Base-by-base conservation (phyloP, 2,888 invertebrate genomes). In the Sarcophaga caerulescens region DNA sequence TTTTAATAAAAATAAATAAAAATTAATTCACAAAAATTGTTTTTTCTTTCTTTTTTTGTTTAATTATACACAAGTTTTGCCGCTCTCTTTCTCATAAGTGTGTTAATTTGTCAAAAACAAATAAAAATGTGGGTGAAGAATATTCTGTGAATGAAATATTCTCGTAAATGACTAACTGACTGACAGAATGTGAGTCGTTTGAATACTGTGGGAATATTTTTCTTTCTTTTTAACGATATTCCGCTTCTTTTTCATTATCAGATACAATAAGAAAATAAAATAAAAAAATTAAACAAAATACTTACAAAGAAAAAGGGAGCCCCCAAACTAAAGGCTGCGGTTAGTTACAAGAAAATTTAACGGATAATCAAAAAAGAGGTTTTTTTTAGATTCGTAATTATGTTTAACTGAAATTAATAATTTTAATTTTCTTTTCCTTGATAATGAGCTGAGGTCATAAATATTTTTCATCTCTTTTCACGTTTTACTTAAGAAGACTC, bases 41-140 rank as follows among this genome's bases (percentile, higher is more conserved):
- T 45, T 25, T 0, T 25, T 25, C 4, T 25, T 25, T 23, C 3
- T 25, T 0, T 35, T 6, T 52, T 52, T 52, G 52, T 52, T 82
- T 83, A 78, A 83, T 83, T 83, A 57, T 60, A 83, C 83, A 78
- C 66, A 83, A 73, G 83, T 69, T 69, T 68, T 83, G 78, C 78
- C 83, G 83, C 78, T 12, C 17, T 14, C 17, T 52, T 17, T 76
- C 17, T 76, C 60, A 76, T 81, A 65, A 70, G 76, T 60, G 60
- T 78, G 74, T 74, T 63, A 78, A 83, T 83, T 83, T 78, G 57
- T 78, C 21, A 52, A 69, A 75, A 52, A 79, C 63, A 65, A 71
- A 47, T 74, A 74, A 60, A 62, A 74, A 47, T 5, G 23, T 25
- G 45, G 47, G 74, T 74, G 74, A 63, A 19, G 71, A 71, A 73